Evolutionary conservation across 1,140 invertebrate genomes (phyloP).

Genomic region (Drosophila pallidifrons): DNA sequence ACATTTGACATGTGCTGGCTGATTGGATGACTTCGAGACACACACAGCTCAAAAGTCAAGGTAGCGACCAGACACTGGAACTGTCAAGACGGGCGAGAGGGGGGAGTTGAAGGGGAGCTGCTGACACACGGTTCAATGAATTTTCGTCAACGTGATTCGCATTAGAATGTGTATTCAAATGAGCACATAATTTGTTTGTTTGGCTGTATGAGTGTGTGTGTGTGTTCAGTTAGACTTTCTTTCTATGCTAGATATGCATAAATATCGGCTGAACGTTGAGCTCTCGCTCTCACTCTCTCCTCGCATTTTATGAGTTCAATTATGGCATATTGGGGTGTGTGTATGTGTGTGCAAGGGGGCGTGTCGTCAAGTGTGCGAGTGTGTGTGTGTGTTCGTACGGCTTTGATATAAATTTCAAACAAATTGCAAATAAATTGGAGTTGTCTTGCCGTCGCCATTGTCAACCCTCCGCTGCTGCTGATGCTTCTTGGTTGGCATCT

Average conservation of each 20-base stretch:
- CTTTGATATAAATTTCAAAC: slow-evolving; percentile 82
- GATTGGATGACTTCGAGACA: slow-evolving; percentile 17
- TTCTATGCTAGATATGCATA: slow-evolving; percentile 45
- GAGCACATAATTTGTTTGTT: slow-evolving; percentile 83
- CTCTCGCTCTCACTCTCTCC: slow-evolving; percentile 12
- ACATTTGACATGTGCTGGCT: slow-evolving; percentile 11
- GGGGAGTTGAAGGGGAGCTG: not conserved
- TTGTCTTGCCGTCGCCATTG: slow-evolving; percentile 68
- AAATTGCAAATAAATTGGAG: slow-evolving; percentile 84
- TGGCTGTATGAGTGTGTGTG: slow-evolving; percentile 74
- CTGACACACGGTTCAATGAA: slow-evolving; percentile 69
- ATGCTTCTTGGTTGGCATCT: not conserved
- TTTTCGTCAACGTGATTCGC: slow-evolving; percentile 83
- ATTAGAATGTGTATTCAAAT: slow-evolving; percentile 84
- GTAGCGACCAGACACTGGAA: slow-evolving; percentile 1
- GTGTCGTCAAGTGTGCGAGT: slow-evolving; percentile 6
- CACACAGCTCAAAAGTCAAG: slow-evolving; percentile 22
- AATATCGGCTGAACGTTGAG: slow-evolving; percentile 50
- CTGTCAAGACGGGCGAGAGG: not conserved
- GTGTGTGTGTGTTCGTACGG: slow-evolving; percentile 32
- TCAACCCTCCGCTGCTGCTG: slow-evolving; percentile 52
- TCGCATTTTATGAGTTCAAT: slow-evolving; percentile 77
- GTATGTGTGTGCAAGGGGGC: slow-evolving; percentile 17
- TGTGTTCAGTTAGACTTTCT: slow-evolving; percentile 38
- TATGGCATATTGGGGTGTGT: slow-evolving; percentile 42